Base-by-base conservation (phyloP, 2,113 vertebrate species). In the Syrmaticus mikado region DNA sequence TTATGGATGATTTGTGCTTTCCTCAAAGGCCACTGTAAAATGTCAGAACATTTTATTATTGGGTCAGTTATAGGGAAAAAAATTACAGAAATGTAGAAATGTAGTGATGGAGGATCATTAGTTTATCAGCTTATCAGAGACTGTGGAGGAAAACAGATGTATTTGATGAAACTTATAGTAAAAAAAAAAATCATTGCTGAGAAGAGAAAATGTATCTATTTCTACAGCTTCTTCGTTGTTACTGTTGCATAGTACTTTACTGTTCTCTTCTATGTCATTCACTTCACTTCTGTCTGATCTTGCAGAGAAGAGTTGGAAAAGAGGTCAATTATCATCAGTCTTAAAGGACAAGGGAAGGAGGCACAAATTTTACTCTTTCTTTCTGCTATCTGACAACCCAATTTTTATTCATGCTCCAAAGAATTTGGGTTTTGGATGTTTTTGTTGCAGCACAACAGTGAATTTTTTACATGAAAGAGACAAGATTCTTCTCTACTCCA, bases 11-110 rank as follows among this genome's bases (percentile, higher is more conserved):
- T 79, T 36, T 73, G 17, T 70, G 18, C 60, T 25, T 80, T 87
- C 32, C 21, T 92, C 55, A 92, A 90, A 94, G 74, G 77, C 50
- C 84, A 73, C 2, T 71, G 24, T 46, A 24, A 89, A 91, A 93
- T 85, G 83, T 84, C 68, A 86, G 48, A 85, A 27, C 55, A 43
- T 80, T 76, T 87, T 89, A 13, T 87, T 81, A 20, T 66, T 66
- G 27, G 27, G n/a, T 75, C 62, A 70, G 22, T 52, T 41, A 75
- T 41, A 58, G 77, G 76, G 50, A 17, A 71, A 40, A 32, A 28
- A 7, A n/a, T 9, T 19, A 40, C 55, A 68, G 21, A 20, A 71
- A 61, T 91, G 81, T 40, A 41, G 61, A 53, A 78, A 70, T 36
- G 65, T 67, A 36, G 45, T 79, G 41, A n/a, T 68, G 36, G 68